Conservation (phyloP, 2,113 vertebrate species). For the Pontoporia blainvillei region DNA sequence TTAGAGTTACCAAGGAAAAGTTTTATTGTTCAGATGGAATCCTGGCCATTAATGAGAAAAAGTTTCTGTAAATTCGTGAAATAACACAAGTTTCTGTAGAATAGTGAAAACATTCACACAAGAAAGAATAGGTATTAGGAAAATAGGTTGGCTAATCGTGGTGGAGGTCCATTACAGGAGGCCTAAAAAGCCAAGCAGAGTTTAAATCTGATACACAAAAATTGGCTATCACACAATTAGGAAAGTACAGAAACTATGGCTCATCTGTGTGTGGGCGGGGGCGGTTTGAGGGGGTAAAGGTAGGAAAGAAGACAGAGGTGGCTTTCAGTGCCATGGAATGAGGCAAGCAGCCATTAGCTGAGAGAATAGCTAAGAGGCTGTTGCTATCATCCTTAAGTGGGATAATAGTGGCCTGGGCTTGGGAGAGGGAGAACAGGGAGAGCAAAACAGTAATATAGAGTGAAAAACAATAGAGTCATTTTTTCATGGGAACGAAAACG, state of each 20-base stretch:
- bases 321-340: neutral
- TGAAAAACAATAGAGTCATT: neutral
- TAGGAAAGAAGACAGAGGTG: neutral
- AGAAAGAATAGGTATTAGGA: neutral
- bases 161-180: neutral
- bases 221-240: neutral
- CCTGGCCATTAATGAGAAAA: neutral
- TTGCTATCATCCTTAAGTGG: neutral
- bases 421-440: neutral
- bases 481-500: neutral
- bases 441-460: neutral
- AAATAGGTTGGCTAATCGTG: neutral
- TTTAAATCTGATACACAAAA: conserved; percentile 30
- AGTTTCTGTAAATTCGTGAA: neutral
- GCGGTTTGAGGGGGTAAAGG: neutral
- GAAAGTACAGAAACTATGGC: neutral
- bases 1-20: neutral
- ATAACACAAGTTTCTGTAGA: neutral
- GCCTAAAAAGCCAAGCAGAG: neutral
- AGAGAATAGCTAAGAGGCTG: neutral
- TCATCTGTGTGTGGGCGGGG: neutral
- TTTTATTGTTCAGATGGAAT: neutral
- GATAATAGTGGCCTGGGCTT: neutral
- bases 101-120: neutral
- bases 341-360: neutral